A percentile compares a stretch with the other conserved stretches of the same genome.
Conservation (phyloP, 2,888 invertebrate species). For the Cactoblastis cactorum region DNA sequence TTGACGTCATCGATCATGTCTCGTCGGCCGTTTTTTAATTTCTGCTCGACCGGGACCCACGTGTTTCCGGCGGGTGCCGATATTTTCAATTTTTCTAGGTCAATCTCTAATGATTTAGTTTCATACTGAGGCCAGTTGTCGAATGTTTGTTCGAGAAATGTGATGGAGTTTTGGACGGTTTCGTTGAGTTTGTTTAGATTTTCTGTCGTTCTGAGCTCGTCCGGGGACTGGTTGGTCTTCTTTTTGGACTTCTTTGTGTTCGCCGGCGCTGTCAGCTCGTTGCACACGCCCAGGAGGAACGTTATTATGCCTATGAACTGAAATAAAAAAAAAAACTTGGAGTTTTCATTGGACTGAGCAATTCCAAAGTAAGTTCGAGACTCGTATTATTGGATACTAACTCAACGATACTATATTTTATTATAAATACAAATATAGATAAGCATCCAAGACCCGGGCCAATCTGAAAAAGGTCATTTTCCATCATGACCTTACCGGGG, state of each 20-base stretch:
- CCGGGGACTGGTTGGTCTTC: conserved; percentile 68
- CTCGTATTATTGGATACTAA: no score
- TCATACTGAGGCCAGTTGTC: conserved; percentile 60
- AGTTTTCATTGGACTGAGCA: no score
- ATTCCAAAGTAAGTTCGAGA: no score
- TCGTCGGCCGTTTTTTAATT: conserved; percentile 69
- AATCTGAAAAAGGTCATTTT: no score
- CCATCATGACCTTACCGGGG: no score
- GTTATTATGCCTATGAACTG: conserved; percentile 80
- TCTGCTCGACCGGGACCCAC: conserved; percentile 55
- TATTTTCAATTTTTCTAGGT: conserved; percentile 55
- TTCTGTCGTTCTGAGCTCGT: conserved; percentile 55
- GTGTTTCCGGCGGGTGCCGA: no score
- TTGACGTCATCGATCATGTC: conserved; percentile 73
- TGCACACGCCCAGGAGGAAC: conserved; percentile 77
- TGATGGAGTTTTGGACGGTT: conserved; percentile 50
- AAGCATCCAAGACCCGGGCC: no score
- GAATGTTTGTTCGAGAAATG: conserved; percentile 56
- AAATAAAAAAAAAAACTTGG: conserved; percentile 26
- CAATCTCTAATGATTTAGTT: conserved; percentile 47
- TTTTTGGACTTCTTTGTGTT: conserved; percentile 79
- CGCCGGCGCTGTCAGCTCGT: conserved; percentile 70
- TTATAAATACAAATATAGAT: no score
- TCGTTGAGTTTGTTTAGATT: conserved; percentile 52
- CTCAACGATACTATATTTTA: no score